Conservation (phyloP, 1,140 invertebrate species). For the Hormaphis cornu region DNA sequence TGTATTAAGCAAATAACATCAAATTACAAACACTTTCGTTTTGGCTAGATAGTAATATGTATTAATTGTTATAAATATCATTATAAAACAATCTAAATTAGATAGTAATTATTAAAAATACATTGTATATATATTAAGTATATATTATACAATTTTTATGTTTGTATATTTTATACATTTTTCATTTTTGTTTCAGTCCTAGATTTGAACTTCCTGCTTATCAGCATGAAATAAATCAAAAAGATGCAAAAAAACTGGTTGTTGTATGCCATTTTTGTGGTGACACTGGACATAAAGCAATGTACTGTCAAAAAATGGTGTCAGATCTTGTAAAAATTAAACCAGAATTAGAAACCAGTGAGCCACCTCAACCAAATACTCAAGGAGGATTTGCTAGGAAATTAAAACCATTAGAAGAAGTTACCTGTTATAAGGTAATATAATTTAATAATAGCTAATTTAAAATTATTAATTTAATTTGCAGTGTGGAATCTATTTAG, state of each 20-base stretch:
- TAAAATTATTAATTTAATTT: conserved; percentile 13
- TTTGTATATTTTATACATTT: conserved; percentile 9
- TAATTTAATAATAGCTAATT: conserved; percentile 1
- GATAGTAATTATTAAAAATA: too few relatives aligned
- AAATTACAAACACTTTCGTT: too few relatives aligned
- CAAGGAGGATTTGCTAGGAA: conserved; percentile 38
- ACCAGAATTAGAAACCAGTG: conserved; percentile 45
- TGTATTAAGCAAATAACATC: too few relatives aligned
- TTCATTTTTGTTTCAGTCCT: conserved; percentile 51
- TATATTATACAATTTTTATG: conserved; percentile 4
- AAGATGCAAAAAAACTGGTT: conserved; percentile 70
- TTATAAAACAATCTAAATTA: too few relatives aligned
- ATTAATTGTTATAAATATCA: too few relatives aligned
- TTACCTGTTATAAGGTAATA: conserved; percentile 79
- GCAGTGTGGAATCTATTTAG: background rate
- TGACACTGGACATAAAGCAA: conserved; percentile 91
- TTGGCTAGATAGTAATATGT: too few relatives aligned
- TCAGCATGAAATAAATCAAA: conserved; percentile 56
- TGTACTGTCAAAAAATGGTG: conserved; percentile 75
- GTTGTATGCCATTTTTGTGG: conserved; percentile 90
- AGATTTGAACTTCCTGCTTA: conserved; percentile 82
- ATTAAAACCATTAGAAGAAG: conserved; percentile 79
- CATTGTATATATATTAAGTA: background rate
- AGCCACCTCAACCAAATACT: conserved; percentile 35
- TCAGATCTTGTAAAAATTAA: conserved; percentile 29